Conservation (phyloP, 2,113 vertebrate genomes). For the Cacatua alba region DNA sequence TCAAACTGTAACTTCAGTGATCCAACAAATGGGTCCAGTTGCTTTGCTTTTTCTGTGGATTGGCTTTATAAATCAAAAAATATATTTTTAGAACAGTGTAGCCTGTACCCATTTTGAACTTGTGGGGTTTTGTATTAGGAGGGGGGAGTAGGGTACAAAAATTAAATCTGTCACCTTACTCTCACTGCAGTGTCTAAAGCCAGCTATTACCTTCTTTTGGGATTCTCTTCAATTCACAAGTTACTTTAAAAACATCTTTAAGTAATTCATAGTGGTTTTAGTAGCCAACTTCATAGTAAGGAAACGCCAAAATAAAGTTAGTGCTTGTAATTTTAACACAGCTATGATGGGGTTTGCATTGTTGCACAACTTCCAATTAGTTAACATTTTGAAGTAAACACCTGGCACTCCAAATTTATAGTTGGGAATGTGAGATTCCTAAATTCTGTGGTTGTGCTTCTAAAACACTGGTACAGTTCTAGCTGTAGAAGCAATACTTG, state of each 20-base stretch:
- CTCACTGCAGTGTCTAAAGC: background rate
- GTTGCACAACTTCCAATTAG: background rate
- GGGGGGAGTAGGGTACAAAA: background rate
- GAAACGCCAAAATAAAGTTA: background rate
- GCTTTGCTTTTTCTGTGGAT: background rate
- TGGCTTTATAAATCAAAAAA: background rate
- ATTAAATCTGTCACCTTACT: background rate
- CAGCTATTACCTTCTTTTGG: background rate
- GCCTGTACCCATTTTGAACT: background rate
- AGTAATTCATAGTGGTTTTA: background rate
- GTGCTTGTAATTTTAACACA: background rate
- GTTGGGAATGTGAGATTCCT: background rate
- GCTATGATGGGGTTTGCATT: background rate
- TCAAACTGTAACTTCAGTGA: background rate
- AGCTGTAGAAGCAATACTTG: background rate
- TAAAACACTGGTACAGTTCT: background rate
- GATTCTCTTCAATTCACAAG: background rate
- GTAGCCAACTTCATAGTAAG: background rate
- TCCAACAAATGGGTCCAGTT: background rate
- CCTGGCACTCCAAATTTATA: background rate
- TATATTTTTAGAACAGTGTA: background rate
- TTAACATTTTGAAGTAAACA: background rate
- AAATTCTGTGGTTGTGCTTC: background rate
- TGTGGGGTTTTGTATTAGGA: background rate
- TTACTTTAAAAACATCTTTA: background rate